Conservation (phyloP, 2,888 invertebrate species). For the Ceratothoa steindachneri region DNA sequence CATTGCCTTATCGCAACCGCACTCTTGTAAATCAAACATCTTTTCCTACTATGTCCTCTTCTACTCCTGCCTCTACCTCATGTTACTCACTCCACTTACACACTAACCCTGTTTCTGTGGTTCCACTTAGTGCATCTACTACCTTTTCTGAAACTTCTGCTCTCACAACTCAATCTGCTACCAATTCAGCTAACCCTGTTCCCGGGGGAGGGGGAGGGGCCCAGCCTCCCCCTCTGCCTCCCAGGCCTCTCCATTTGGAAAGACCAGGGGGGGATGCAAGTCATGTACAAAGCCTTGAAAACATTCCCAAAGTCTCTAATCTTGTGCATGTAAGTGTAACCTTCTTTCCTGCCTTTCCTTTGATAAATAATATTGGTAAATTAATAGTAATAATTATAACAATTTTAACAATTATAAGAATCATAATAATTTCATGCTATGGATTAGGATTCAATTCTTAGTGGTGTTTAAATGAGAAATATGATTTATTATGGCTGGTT, state of each 20-base stretch:
- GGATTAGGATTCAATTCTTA: no score
- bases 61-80: no score
- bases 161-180: no score
- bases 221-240: constrained; percentile 28
- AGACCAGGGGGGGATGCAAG: constrained; percentile 39
- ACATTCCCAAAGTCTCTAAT: constrained; percentile 38
- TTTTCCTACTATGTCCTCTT: constrained; percentile 30
- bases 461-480: no score
- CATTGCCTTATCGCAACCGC: constrained; percentile 32
- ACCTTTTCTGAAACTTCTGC: no score
- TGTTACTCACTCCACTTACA: constrained; percentile 4
- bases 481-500: no score
- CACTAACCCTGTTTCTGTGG: no score
- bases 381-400: no score
- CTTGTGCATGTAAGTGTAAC: constrained; percentile 38
- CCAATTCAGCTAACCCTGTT: background rate
- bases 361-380: background rate
- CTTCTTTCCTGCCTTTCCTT: background rate
- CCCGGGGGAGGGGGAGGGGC: constrained; percentile 1
- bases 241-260: constrained; percentile 31
- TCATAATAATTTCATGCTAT: no score
- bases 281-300: constrained; percentile 44
- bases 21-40: constrained; percentile 30
- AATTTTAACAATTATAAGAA: no score
- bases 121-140: no score